Base-by-base conservation (phyloP, 2,888 invertebrate genomes). In the Diabrotica balteata region DNA sequence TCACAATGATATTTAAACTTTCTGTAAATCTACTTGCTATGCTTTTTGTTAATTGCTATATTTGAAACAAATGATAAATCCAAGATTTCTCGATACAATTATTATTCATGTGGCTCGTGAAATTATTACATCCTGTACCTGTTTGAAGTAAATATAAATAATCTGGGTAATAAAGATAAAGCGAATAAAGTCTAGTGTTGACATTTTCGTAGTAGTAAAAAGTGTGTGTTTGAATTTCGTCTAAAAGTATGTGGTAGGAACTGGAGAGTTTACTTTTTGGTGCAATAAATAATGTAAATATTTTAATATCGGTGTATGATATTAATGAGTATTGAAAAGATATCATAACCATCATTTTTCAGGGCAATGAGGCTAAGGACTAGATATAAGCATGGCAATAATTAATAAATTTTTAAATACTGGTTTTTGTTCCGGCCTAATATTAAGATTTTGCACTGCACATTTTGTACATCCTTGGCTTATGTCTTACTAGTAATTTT, bases 61-160 rank as follows among this genome's bases (percentile, higher is more conserved):
- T 2, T 32, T 32, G 32, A 32, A 32, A 32, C 32, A 32, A 32
- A 32, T 2, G 32, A 32, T 1, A 4, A 32, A 4, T 32, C 32
- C 47, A 9, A 47, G 47, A 47, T 2, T 9, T 57, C 11, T 57
- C 55, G 17, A 57, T 57, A 57, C 11, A 57, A 57, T 68, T 66
- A 66, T 68, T 63, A 53, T 55, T 67, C 65, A 59, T 62, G 70
- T 61, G 62, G 59, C 58, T 50, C 47, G 10, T 61, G 55, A 60
- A 70, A 72, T 71, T 73, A 73, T 72, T 70, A 74, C 76, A 76
- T 77, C 76, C 76, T 76, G 75, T 75, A 73, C 63, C 68, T 72
- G 66, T 76, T 75, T 63, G 69, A 72, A 66, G 73, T 66, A 68
- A 66, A 71, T 67, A 70, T 66, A 73, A 73, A 70, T 69, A 70